Evolutionary conservation across 2,797 vertebrate genomes (phyloP), one percentile per base, ranked within the genome.

Genomic region (Anableps anableps): DNA sequence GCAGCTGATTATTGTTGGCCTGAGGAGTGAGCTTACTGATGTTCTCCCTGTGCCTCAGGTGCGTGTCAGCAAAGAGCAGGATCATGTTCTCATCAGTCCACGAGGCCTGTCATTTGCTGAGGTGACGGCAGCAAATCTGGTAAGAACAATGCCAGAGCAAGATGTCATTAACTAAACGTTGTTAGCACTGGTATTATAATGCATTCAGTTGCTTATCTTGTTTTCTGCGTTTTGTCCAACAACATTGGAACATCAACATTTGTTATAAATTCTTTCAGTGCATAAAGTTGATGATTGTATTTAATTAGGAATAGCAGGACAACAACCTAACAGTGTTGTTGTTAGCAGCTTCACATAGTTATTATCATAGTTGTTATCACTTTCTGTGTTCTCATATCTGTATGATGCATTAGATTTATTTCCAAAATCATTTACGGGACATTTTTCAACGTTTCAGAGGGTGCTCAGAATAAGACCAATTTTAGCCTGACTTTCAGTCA

Each of bases 51-150:
- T 76, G 31, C 78, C 72, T 41, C 78, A 99, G 98, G 96, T 98
- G 76, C 96, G 98, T 86, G 96, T 99, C 86, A 98, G 96, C 94
- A 99, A 98, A 94, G 98, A 99, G 80, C 97, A 98, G 88, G 97
- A 99, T 86, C 98, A 99, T 85, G 94, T 99, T 93, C 96, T 99
- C 31, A 97, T 99, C 86, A 95, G 97, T 93, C 98, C 98, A 83
- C 96, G 95, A 92, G 98, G 98, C 87, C 95, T 99, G 80, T 98
- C 97, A 17, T 99, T 98, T 91, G 94, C 97, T 77, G 98, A 99
- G 94, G 98, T 98, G 79, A 98, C 98, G 11, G 97, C 97, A 90
- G 97, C 97, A 87, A 99, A 97, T 93, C 95, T 99, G 97, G 98
- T 99, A 95, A 68, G 96, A 5, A 86, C 66, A 83, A 38, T 51